Percentiles rank a stretch among this genome's conserved stretches.
Evolutionary conservation across 2,888 invertebrate species (phyloP).

Genomic region (Seira sanloemensis): DNA sequence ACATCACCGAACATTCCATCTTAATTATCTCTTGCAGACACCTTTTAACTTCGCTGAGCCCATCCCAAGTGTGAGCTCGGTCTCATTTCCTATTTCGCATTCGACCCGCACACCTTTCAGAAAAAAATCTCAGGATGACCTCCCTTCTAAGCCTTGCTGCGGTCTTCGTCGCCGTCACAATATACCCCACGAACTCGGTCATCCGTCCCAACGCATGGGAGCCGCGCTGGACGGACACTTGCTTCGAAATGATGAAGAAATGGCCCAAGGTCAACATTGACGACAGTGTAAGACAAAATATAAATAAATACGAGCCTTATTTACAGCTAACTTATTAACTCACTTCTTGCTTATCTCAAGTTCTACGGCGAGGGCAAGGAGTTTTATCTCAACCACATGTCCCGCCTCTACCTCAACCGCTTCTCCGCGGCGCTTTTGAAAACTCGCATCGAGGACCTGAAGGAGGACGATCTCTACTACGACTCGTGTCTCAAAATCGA

Average conservation of each 20-base stretch:
- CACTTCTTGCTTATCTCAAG: not conserved
- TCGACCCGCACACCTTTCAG: no score
- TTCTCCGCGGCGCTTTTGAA: not conserved
- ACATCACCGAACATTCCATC: no score
- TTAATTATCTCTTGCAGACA: no score
- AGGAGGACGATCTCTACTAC: not conserved
- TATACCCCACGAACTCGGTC: no score
- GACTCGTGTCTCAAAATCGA: constrained; percentile 1
- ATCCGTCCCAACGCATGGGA: not conserved
- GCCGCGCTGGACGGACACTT: not conserved
- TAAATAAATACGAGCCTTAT: not conserved
- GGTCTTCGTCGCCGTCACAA: no score
- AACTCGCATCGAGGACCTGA: not conserved
- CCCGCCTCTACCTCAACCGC: not conserved
- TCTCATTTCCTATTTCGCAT: no score
- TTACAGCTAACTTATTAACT: not conserved
- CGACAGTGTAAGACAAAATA: not conserved
- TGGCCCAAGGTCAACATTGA: not conserved
- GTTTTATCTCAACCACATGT: not conserved
- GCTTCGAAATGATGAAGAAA: not conserved
- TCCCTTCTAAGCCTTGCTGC: no score
- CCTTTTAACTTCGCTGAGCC: no score
- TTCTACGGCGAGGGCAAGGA: not conserved
- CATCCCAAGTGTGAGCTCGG: no score
- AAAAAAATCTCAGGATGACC: no score